Base-by-base conservation (phyloP, 2,797 vertebrate genomes). In the Darevskia mixta region DNA sequence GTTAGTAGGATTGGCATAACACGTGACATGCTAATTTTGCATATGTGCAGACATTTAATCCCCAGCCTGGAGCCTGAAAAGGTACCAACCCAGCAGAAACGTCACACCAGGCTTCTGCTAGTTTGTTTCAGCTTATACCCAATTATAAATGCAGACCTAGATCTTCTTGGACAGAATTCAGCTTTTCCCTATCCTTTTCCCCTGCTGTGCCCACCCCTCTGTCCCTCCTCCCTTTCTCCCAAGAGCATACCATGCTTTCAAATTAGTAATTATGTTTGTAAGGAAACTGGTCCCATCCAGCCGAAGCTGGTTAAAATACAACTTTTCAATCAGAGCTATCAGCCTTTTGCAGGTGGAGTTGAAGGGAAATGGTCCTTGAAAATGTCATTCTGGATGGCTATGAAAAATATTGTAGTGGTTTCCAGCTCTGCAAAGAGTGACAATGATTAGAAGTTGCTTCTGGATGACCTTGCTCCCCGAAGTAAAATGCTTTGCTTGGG, bases 321-420 rank as follows among this genome's bases (percentile, higher is more conserved):
- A 86, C 41, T 75, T 85, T 87, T 90, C 87, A 95, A 92, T 95
- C 95, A 80, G 94, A 45, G 29, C 87, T 78, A 88, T 94, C 93
- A 83, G 91, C 91, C 91, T 92, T 73, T 90, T 89, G 88, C 86
- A 92, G 85, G 82, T 87, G 90, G 93, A 93, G 87, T 13, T 91
- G 88, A 88, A 94, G 88, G 93, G 93, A 95, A 96, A 95, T 95
- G 95, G 92, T 85, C 94, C 96, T 94, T 94, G 93, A 95, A 80
- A 93, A 90, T 82, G 77, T 75, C 89, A 81, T 90, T 92, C 92
- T 90, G 87, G 66, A 85, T 86, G 71, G 76, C 88, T 93, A 13
- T 87, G 94, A 93, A 95, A 95, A 92, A 91, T 86, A 80, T 92
- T 86, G 79, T 78, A 83, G 87, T 55, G 87, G 82, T 55, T 87